Evolutionary conservation across 2,888 invertebrate species (phyloP), one percentile per base, ranked within the genome.

Genomic region (Carcina quercana): DNA sequence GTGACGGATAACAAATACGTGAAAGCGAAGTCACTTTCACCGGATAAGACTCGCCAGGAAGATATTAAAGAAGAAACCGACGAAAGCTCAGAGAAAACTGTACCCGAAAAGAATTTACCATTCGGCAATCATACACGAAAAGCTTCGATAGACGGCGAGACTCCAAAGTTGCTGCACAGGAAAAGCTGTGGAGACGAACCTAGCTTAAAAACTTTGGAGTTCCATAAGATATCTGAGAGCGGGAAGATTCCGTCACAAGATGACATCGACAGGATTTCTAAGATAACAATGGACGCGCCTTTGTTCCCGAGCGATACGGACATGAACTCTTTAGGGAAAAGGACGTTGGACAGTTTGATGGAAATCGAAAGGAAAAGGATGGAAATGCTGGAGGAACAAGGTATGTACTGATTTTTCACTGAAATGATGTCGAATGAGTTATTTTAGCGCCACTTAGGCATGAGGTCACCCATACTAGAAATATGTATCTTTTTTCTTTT

Each of bases 311-410:
- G 88, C 32, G 88, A 89, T 49, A 88, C 89, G 0, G 88, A 90
- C 39, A 87, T 86, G 53, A 82, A 82, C 29, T 89, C 91, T 2
- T 71, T 91, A 25, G 91, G 93, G 11, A 89, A 90, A 38, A 89
- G 93, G 57, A 93, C 95, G 1, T 86, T 94, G 46, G 94, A 94
- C 50, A 95, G 95, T 47, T 85, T 96, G 37, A 91, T 91, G 78
- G 95, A 96, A 76, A 94, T 96, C 38, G 96, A 96, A 69, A 88
- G 93, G 52, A 95, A 95, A 69, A 83, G 96, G 34, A 89, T 94
- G 58, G 86, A 92, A 48, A 91, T 95, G 86, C 84, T 96, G 59
- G 94, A 93, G 42, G 94, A 95, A 70, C 95, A 96, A 91, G 96
- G 96, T 94, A 74, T 42, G 45, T 47, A 13, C 7, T n/a, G n/a